phyloP scores from a whole-genome alignment of 2,888 invertebrate species.

The Physocephala rufipes region DNA sequence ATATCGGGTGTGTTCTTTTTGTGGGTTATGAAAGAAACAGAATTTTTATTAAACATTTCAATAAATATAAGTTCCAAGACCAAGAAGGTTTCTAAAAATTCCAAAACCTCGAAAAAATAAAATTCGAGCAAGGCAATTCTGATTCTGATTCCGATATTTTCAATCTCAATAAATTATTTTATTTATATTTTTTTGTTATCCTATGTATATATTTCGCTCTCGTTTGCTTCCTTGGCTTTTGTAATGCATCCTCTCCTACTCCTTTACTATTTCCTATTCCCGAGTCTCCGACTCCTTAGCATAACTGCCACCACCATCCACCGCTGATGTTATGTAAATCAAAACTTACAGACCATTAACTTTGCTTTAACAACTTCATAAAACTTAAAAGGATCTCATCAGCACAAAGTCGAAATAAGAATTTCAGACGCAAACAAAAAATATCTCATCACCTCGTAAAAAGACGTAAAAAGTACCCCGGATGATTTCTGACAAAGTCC shows the following conservation, averaged over 20 bases:
- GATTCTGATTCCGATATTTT: no score
- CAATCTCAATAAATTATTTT: neutral
- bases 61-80: no score
- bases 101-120: no score
- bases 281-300: neutral
- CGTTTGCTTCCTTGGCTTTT: neutral
- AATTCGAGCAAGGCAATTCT: no score
- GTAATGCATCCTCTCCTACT: neutral
- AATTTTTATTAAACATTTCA: no score
- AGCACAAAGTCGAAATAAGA: constrained; percentile 7
- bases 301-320: neutral
- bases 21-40: no score
- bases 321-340: constrained; percentile 27
- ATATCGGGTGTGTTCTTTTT: no score
- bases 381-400: constrained; percentile 22
- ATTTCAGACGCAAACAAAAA: constrained; percentile 4
- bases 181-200: constrained; percentile 22
- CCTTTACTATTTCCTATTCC: neutral
- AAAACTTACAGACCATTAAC: constrained; percentile 45
- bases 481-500: constrained; percentile 18
- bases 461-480: constrained; percentile 28
- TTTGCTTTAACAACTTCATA: constrained; percentile 39
- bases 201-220: constrained; percentile 41
- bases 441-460: constrained; percentile 40
- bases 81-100: no score